phyloP scores from a whole-genome alignment of 2,113 vertebrate species.

The Cyanocitta stelleri region DNA sequence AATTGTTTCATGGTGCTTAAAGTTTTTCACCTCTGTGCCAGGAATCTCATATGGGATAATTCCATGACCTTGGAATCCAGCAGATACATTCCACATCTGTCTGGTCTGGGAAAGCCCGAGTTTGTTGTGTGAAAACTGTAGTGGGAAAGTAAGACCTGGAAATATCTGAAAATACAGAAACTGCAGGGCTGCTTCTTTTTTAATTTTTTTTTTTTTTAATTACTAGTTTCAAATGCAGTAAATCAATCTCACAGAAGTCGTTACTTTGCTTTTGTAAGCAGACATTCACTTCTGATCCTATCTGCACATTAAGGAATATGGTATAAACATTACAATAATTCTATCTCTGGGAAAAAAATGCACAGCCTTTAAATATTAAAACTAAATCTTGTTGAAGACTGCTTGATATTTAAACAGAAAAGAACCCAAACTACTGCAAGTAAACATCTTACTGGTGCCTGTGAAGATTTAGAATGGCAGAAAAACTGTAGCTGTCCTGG shows the following conservation, averaged over 20 bases:
- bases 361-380: not conserved
- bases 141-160: constrained; percentile 66
- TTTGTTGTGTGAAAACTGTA: constrained; percentile 59
- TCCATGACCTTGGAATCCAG: constrained; percentile 82
- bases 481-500: not conserved
- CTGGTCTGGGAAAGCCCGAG: constrained; percentile 79
- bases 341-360: not conserved
- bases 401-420: not conserved
- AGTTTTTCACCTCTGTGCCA: constrained; percentile 66
- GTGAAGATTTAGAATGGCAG: not conserved
- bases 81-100: constrained; percentile 83
- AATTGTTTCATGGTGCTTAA: constrained; percentile 63
- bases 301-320: not conserved
- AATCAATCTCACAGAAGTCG: not conserved
- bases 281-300: not conserved
- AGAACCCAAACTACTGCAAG: not conserved
- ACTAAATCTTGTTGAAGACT: not conserved
- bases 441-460: not conserved
- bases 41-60: constrained; percentile 74
- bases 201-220: not conserved
- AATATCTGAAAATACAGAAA: constrained; percentile 50
- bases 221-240: not conserved
- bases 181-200: not conserved
- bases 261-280: not conserved
- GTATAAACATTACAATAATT: constrained; percentile 25